Evolutionary conservation across 2,797 vertebrate species (phyloP).

Genomic region (Arnoldichthys spilopterus): DNA sequence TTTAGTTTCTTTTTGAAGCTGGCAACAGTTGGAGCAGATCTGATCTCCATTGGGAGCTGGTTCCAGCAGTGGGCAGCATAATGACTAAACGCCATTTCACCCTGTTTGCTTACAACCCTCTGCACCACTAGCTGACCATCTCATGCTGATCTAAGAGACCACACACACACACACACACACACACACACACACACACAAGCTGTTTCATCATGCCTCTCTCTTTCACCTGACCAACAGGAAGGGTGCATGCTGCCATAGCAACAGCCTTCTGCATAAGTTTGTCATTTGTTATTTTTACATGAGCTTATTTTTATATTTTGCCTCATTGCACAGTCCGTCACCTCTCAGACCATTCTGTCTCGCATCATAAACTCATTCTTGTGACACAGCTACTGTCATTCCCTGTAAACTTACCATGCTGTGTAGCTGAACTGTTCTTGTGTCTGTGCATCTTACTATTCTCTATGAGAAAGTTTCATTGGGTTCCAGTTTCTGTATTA

Average conservation of each 20-base stretch:
- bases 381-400: not conserved
- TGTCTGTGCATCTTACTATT: not conserved
- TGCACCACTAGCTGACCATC: too few relatives aligned
- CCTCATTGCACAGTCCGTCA: not conserved
- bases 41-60: too few relatives aligned
- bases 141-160: too few relatives aligned
- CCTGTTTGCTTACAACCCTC: too few relatives aligned
- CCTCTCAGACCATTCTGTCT: not conserved
- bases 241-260: constrained; percentile 51
- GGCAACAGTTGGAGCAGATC: too few relatives aligned
- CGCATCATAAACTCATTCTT: not conserved
- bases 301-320: constrained; percentile 4
- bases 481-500: not conserved
- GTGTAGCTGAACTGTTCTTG: not conserved
- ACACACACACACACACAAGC: not conserved
- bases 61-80: too few relatives aligned
- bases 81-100: too few relatives aligned
- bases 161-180: too few relatives aligned
- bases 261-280: constrained; percentile 35
- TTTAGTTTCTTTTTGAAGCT: too few relatives aligned
- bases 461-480: not conserved
- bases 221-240: constrained; percentile 37
- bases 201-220: not conserved
- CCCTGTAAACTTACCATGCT: not conserved
- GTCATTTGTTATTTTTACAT: constrained; percentile 17